Conservation (phyloP, 1,140 invertebrate species). For the Zaprionus lachaisei region DNA sequence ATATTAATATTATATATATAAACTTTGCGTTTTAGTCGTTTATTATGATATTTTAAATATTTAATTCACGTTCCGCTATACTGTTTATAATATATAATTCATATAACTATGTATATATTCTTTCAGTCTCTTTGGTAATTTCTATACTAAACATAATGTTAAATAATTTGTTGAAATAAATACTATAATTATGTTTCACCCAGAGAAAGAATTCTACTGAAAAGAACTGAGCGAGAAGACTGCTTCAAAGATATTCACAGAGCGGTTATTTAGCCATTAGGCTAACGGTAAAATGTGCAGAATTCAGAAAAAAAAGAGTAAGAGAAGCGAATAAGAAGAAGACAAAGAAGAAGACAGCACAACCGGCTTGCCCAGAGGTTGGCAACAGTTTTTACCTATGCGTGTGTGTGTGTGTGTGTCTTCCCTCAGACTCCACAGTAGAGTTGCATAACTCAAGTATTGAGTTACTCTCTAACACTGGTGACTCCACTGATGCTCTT, state of each 20-base stretch:
- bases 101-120: not conserved
- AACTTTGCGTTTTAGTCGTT: no score
- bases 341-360: slow-evolving; percentile 16
- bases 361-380: slow-evolving; percentile 15
- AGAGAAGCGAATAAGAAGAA: slow-evolving; percentile 20
- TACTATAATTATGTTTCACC: slow-evolving; percentile 18
- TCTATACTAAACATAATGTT: not conserved
- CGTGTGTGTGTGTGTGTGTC: no score
- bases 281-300: slow-evolving; percentile 79
- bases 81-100: not conserved
- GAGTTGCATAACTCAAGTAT: slow-evolving; percentile 49
- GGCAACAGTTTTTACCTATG: not conserved
- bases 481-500: not conserved
- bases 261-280: slow-evolving; percentile 83
- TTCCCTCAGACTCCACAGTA: not conserved
- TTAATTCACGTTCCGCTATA: not conserved
- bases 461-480: slow-evolving; percentile 16
- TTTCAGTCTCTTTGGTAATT: not conserved
- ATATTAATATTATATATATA: no score
- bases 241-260: not conserved
- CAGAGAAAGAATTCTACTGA: slow-evolving; percentile 22
- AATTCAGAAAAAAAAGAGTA: slow-evolving; percentile 52
- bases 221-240: not conserved
- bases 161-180: slow-evolving; percentile 4
- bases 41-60: no score